Conservation (phyloP, 2,797 vertebrate species). For the Gastrophryne carolinensis region DNA sequence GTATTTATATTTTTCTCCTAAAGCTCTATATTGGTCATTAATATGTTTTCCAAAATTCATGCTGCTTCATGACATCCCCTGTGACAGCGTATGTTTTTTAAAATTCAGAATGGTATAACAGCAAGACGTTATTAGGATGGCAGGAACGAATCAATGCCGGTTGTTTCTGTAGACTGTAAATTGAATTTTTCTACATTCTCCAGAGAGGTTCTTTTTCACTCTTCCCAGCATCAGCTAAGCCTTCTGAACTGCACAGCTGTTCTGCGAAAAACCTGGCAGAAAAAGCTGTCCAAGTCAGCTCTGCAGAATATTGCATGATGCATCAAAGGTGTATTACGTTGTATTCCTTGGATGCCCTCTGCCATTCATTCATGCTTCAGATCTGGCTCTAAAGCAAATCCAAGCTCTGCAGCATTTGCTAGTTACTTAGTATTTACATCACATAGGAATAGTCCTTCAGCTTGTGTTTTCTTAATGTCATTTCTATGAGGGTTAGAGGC, state of each 20-base stretch:
- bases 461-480: background rate
- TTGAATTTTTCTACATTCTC: constrained; percentile 53
- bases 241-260: constrained; percentile 52
- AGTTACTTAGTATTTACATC: background rate
- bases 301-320: constrained; percentile 36
- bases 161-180: constrained; percentile 50
- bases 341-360: background rate
- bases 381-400: constrained; percentile 19
- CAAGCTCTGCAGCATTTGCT: background rate
- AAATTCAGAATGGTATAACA: constrained; percentile 31
- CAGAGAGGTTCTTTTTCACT: constrained; percentile 50
- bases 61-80: constrained; percentile 22
- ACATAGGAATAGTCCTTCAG: background rate
- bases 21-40: background rate
- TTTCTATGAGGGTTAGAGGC: background rate
- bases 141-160: constrained; percentile 45
- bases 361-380: constrained; percentile 15
- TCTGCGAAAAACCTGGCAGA: constrained; percentile 39
- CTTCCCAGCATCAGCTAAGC: constrained; percentile 44
- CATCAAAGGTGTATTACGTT: constrained; percentile 33
- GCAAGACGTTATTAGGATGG: constrained; percentile 50
- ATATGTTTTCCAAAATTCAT: background rate
- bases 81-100: constrained; percentile 42
- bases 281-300: constrained; percentile 19
- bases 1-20: background rate